phyloP scores from a whole-genome alignment of 2,797 vertebrate species.

The Aotus griseimembra region DNA sequence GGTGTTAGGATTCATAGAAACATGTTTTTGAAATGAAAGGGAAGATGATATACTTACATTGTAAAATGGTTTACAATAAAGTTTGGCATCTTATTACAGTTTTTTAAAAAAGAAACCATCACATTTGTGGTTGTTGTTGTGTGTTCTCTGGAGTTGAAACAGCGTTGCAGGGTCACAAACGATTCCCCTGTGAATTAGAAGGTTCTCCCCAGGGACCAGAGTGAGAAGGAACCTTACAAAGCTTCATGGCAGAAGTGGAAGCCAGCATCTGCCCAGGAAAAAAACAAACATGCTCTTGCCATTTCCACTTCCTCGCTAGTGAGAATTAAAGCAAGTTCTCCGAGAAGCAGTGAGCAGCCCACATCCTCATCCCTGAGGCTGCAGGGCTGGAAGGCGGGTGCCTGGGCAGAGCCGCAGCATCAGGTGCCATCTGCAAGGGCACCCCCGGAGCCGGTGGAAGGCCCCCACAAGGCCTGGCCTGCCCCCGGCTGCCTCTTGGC shows the following conservation, averaged over 20 bases:
- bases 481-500: background rate
- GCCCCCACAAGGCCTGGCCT: background rate
- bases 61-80: slow-evolving; percentile 89
- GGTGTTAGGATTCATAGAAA: slow-evolving; percentile 68
- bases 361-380: background rate
- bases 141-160: slow-evolving; percentile 23
- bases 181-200: background rate
- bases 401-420: background rate
- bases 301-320: background rate
- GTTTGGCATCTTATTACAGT: slow-evolving; percentile 81
- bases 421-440: background rate
- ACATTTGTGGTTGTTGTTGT: slow-evolving; percentile 46
- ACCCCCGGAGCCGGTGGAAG: background rate
- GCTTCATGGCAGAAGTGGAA: background rate
- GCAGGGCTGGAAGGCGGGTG: background rate
- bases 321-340: background rate
- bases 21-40: slow-evolving; percentile 75
- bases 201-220: background rate
- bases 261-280: background rate
- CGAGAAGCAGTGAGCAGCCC: background rate
- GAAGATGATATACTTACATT: slow-evolving; percentile 84
- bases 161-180: background rate
- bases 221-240: background rate
- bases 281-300: background rate
- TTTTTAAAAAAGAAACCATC: slow-evolving; percentile 62